Conservation (phyloP, 2,888 invertebrate genomes). For the Amblyteles armatorius region DNA sequence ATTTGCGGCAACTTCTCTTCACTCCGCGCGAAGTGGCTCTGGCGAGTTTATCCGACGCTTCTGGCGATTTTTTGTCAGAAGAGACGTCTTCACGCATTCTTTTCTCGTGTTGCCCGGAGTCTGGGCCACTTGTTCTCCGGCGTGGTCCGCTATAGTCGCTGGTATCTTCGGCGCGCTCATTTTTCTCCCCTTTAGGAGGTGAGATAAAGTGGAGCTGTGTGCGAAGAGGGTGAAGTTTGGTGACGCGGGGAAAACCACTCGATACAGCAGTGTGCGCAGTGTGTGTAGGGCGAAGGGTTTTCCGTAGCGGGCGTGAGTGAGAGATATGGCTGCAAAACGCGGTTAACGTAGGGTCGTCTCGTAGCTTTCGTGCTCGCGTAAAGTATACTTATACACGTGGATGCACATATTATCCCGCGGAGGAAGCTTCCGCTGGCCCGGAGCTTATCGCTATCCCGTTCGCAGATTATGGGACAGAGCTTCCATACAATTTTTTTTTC, state of each 20-base stretch:
- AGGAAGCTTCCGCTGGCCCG: slow-evolving; percentile 27
- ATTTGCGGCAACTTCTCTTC: neutral
- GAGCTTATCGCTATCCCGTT: slow-evolving; percentile 60
- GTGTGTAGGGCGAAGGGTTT: slow-evolving; percentile 22
- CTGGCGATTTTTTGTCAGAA: slow-evolving; percentile 18
- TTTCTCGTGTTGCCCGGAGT: neutral
- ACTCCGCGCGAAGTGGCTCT: slow-evolving; percentile 25
- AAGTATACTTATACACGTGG: slow-evolving; percentile 8
- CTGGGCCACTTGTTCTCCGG: neutral
- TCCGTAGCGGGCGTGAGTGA: slow-evolving; percentile 20
- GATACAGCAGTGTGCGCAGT: slow-evolving; percentile 32
- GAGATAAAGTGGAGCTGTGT: slow-evolving; percentile 57
- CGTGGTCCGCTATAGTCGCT: too few relatives aligned
- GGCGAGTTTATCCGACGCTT: slow-evolving; percentile 25
- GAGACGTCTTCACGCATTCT: neutral
- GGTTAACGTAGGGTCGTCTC: slow-evolving; percentile 54
- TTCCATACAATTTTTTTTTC: slow-evolving; percentile 25
- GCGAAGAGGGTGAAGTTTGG: slow-evolving; percentile 12
- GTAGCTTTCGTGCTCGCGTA: slow-evolving; percentile 42
- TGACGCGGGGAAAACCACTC: slow-evolving; percentile 39
- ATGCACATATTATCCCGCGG: slow-evolving; percentile 19
- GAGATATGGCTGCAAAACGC: slow-evolving; percentile 12
- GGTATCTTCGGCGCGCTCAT: neutral
- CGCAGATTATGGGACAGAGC: slow-evolving; percentile 54
- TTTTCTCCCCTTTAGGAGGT: slow-evolving; percentile 31